Evolutionary conservation across 2,888 invertebrate species (phyloP), one percentile per base, ranked within the genome.

Genomic region (Marronus borbonicus): DNA sequence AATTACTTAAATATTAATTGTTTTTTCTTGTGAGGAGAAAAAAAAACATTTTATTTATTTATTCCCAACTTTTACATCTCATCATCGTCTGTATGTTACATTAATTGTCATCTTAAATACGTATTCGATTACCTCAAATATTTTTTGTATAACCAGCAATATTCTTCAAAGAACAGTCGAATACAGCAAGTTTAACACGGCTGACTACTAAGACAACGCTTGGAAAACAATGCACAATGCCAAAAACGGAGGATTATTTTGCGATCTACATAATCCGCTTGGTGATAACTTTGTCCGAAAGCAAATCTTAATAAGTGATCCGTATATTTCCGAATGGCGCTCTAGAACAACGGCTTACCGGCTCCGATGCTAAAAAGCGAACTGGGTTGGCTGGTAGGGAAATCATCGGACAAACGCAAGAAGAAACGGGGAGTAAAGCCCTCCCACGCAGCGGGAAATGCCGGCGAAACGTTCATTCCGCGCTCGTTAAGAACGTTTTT

Each of bases 241-340:
- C 20, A 68, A 50, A 68, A 52, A 50, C 50, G 50, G 49, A 20
- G 68, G 50, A n/a, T 50, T 49, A 68, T 24, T 50, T 14, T 5
- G 10, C 50, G 50, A 68, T 68, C 28, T 68, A 68, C 68, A 52
- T 68, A 68, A 68, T 68, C 68, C 50, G 20, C 24, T 66, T 66
- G 7, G 44, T 17, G 66, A 49, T 66, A 68, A 68, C 50, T 68
- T 68, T 68, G 68, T 68, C 50, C 68, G 50, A 36, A 36, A 50
- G 50, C 50, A 68, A 68, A 68, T 68, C 68, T 50, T 68, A 68
- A 68, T 68, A 50, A 50, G 68, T 28, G 50, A 68, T 50, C 24
- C 68, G 68, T 52, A 28, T 50, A 52, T 68, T 68, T 68, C 24
- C 50, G 68, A 68, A 68, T 68, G 10, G 49, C 24, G 50, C 28